Evolutionary conservation across 1,140 invertebrate genomes (phyloP), one percentile per base, ranked within the genome.

Genomic region (Halesus radiatus): DNA sequence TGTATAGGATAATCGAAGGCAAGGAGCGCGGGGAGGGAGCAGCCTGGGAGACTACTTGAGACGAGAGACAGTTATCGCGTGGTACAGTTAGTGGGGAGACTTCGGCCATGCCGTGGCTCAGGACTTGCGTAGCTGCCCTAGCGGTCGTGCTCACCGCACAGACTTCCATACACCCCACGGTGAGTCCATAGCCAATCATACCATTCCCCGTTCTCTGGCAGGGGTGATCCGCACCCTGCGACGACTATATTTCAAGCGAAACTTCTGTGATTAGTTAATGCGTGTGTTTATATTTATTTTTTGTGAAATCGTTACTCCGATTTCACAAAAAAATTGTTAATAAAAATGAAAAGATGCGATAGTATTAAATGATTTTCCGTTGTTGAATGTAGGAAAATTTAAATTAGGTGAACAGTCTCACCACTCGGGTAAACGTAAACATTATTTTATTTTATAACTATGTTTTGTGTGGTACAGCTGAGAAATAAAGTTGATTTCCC

Each of bases 81-180:
- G 62, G 23, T 32, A 22, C 62, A 66, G 62, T 66, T 10, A 66
- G 22, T 26, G 62, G 62, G 23, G 62, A 32, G 29, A n/a, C 62
- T 66, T 66, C 62, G 23, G 62, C 62, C 62, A 66, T 66, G 62
- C 22, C 62, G 62, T 29, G 10, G 62, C n/a, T 32, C 22, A 26
- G 62, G 15, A 29, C 26, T 22, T 32, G 22, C 16, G 22, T 66
- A 16, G 62, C 26, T 8, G 26, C 62, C 29, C 26, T 66, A 3
- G 23, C 29, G 62, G 29, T 29, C 62, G 8, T 66, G 22, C 16
- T 26, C 26, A n/a, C 29, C 8, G 26, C 29, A 26, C 37, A 45
- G 32, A 8, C 37, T 7, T 45, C 37, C 37, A 1, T 13, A 10
- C 37, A 45, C 37, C 37, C 37, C 37, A 45, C 10, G 37, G 37